phyloP scores from a whole-genome alignment of 1,140 invertebrate species.

The Tetranychus urticae region DNA sequence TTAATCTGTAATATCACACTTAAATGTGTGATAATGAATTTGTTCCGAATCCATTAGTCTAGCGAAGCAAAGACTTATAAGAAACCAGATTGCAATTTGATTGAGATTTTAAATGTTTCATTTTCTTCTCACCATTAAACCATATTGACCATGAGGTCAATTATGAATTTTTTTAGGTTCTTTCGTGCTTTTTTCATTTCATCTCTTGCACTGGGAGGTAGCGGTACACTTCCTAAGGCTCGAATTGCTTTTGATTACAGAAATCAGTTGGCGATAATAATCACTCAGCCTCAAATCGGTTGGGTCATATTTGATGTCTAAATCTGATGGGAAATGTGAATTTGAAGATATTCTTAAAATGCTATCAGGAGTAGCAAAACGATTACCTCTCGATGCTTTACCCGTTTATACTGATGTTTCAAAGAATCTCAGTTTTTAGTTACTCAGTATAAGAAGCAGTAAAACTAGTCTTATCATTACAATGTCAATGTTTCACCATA shows the following conservation, averaged over 20 bases:
- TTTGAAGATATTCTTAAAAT: slow-evolving; percentile 44
- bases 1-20: too few relatives aligned
- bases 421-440: slow-evolving; percentile 31
- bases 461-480: slow-evolving; percentile 34
- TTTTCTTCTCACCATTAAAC: slow-evolving; percentile 57
- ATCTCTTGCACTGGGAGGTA: slow-evolving; percentile 14
- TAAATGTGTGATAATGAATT: too few relatives aligned
- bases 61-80: too few relatives aligned
- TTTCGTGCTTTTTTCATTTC: slow-evolving; percentile 52
- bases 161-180: slow-evolving; percentile 67
- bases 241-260: too few relatives aligned
- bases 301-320: too few relatives aligned
- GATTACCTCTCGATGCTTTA: slow-evolving; percentile 65
- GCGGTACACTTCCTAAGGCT: background rate
- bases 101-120: background rate
- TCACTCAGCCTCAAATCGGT: too few relatives aligned
- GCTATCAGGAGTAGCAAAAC: slow-evolving; percentile 27
- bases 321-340: slow-evolving; percentile 71
- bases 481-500: slow-evolving; percentile 73
- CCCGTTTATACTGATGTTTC: slow-evolving; percentile 57
- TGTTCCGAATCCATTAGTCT: too few relatives aligned
- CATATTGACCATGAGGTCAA: slow-evolving; percentile 68
- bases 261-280: too few relatives aligned
- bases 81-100: too few relatives aligned
- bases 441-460: slow-evolving; percentile 33